Percentiles rank a stretch among this genome's conserved stretches.
Evolutionary conservation across 92 coral and sea anemone species (phyloP).

Genomic region (Parazoanthus atlanticus): DNA sequence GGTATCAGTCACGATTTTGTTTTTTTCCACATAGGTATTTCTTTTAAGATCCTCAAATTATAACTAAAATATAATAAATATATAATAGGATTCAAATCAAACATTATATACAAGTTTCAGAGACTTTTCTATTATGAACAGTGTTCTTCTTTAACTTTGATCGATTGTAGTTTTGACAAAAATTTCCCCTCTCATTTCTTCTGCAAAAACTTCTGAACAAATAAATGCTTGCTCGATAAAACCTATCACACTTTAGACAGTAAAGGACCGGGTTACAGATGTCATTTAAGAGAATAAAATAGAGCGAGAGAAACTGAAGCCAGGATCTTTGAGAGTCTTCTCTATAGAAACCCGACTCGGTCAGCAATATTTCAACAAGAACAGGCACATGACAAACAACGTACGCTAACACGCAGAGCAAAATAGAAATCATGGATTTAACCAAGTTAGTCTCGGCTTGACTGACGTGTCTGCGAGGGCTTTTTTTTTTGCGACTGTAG

Average conservation of each 20-base stretch:
- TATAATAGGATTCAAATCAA: too few relatives aligned
- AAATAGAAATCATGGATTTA: constrained; percentile 2
- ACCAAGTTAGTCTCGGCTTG: constrained; percentile 23
- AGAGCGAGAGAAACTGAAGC: constrained; percentile 25
- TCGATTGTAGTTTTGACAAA: neutral
- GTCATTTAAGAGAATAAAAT: constrained; percentile 27
- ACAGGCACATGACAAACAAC: constrained; percentile 14
- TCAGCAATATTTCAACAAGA: constrained; percentile 3
- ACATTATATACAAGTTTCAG: neutral
- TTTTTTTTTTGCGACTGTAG: neutral
- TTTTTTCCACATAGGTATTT: too few relatives aligned
- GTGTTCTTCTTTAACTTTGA: neutral
- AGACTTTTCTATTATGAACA: neutral
- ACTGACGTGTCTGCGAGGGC: neutral
- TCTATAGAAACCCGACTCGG: neutral
- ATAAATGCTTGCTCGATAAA: constrained; percentile 14
- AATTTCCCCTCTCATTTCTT: neutral
- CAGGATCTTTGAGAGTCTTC: neutral
- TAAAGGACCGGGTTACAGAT: constrained; percentile 31
- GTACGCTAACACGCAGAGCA: constrained; percentile 12
- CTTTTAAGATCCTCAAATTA: too few relatives aligned
- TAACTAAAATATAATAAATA: too few relatives aligned
- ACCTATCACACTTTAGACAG: constrained; percentile 28
- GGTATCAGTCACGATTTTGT: too few relatives aligned
- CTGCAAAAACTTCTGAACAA: neutral